Conservation (phyloP, 2,113 vertebrate genomes). For the Neolamprologus sp. region DNA sequence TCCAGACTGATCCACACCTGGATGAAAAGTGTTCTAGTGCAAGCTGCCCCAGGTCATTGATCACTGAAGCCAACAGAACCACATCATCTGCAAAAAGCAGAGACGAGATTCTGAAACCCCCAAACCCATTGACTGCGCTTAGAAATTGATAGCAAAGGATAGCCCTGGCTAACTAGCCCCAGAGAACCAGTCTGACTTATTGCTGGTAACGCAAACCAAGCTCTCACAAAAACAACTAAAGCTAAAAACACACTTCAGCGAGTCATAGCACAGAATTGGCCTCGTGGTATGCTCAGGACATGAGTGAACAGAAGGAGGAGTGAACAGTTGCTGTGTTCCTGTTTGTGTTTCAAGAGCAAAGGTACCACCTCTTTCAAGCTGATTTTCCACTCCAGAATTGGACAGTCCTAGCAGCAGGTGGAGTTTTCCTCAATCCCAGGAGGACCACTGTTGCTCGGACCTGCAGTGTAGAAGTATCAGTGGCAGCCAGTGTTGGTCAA, state of each 20-base stretch:
- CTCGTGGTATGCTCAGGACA: fast-evolving
- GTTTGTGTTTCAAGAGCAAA: background rate
- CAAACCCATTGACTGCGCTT: fast-evolving
- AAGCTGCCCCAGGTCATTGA: background rate
- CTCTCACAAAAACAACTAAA: background rate
- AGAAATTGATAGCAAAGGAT: background rate
- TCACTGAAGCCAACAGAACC: background rate
- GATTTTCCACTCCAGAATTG: background rate
- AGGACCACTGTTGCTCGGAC: background rate
- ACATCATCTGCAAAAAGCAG: background rate
- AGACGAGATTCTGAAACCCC: background rate
- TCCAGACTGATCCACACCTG: background rate
- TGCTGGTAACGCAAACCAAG: background rate
- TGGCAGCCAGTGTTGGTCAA: too few relatives aligned
- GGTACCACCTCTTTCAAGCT: background rate
- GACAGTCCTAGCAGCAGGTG: background rate
- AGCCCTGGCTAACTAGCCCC: background rate
- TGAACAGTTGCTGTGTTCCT: background rate
- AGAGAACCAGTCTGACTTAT: background rate
- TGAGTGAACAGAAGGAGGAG: background rate
- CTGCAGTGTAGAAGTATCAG: background rate
- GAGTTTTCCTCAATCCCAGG: background rate
- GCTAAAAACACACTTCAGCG: background rate
- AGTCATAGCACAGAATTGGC: background rate
- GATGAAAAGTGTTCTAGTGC: background rate